phyloP scores from a whole-genome alignment of 2,888 invertebrate genomes.

The Eurytoma californica region DNA sequence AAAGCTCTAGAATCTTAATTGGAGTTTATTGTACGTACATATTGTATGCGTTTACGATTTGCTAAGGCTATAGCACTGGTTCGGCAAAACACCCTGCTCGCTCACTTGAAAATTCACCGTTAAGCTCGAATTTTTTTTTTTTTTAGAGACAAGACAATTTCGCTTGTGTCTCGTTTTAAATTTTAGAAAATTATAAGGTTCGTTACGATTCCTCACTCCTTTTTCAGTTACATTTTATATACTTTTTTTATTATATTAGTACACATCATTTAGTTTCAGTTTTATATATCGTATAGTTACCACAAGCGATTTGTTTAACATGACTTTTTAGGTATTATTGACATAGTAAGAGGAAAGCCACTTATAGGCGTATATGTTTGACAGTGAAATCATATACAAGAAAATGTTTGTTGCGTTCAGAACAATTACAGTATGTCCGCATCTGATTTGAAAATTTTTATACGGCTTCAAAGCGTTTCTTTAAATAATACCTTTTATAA shows the following conservation, averaged over 20 bases:
- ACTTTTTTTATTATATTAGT: slow-evolving; percentile 20
- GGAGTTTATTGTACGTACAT: slow-evolving; percentile 56
- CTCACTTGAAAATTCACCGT: not conserved
- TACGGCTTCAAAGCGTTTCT: too few species aligned
- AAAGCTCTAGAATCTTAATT: slow-evolving; percentile 52
- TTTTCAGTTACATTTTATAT: slow-evolving; percentile 8
- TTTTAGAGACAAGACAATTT: slow-evolving; percentile 23
- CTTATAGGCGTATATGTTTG: not conserved
- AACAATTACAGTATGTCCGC: too few species aligned
- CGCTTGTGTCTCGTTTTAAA: slow-evolving; percentile 22
- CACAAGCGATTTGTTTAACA: not conserved
- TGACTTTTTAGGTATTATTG: slow-evolving; percentile 20
- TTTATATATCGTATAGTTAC: slow-evolving; percentile 4
- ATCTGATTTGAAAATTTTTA: too few species aligned
- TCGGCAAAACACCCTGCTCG: slow-evolving; percentile 38
- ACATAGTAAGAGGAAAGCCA: slow-evolving; percentile 27
- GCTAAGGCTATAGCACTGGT: slow-evolving; percentile 52
- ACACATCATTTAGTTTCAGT: slow-evolving; percentile 9
- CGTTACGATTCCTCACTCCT: not conserved
- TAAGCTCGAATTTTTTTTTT: not conserved
- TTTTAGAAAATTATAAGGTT: slow-evolving; percentile 15
- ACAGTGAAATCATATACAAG: too few species aligned
- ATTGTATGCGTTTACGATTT: slow-evolving; percentile 54
- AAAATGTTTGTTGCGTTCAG: too few species aligned
- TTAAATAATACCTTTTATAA: too few species aligned